Evolutionary conservation across 1,140 invertebrate species (phyloP).

Genomic region (Leptopilina boulardi): DNA sequence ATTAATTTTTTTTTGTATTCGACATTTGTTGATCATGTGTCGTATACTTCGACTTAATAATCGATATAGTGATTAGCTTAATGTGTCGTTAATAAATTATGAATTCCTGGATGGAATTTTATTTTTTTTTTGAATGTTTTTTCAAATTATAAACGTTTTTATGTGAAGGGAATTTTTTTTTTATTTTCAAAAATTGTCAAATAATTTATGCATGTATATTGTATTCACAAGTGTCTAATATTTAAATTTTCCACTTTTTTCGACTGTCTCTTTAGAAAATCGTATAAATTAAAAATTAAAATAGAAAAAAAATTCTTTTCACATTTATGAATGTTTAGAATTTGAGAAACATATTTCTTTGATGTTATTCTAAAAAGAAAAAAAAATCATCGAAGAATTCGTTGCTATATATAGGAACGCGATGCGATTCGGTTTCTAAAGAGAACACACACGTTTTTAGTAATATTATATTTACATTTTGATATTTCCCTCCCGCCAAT

Average conservation of each 20-base stretch:
- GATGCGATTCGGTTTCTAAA: constrained; percentile 11
- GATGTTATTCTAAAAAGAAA: constrained; percentile 17
- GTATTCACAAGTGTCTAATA: no score
- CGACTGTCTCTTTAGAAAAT: no score
- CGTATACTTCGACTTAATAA: neutral
- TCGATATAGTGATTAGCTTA: constrained; percentile 8
- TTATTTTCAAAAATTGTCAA: no score
- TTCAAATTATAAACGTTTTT: neutral
- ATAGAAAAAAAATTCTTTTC: no score
- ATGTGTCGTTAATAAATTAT: constrained; percentile 23
- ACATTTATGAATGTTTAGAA: no score
- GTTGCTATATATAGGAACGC: neutral
- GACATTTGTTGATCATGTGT: constrained; percentile 29
- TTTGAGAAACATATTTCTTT: neutral
- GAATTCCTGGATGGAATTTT: neutral
- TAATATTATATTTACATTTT: constrained; percentile 7
- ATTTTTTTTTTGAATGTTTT: neutral
- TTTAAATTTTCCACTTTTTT: no score
- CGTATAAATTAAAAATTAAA: no score
- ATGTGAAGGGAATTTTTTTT: no score
- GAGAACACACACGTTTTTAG: constrained; percentile 7
- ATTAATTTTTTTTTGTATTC: neutral
- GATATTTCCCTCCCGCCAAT: neutral
- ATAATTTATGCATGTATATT: no score
- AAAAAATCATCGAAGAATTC: constrained; percentile 4